Conservation (phyloP, 2,113 vertebrate genomes). For the Amphilophus citrinellus region DNA sequence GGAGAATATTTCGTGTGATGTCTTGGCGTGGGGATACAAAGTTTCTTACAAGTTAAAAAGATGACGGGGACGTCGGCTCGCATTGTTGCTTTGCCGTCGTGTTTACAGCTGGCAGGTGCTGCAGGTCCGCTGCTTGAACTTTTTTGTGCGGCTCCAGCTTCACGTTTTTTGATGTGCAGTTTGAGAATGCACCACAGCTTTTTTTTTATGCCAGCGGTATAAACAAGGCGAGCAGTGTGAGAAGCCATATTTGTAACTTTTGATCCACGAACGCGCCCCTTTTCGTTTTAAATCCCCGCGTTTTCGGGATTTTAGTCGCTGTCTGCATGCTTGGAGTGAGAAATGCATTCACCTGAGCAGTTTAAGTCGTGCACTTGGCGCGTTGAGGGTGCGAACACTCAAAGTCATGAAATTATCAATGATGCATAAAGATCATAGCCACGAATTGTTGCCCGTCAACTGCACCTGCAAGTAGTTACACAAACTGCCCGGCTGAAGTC, state of each 20-base stretch:
- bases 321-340: not conserved
- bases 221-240: constrained; percentile 87
- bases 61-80: constrained; percentile 40
- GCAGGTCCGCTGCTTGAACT: constrained; percentile 55
- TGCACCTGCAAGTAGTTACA: not conserved
- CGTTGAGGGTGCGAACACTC: constrained; percentile 55
- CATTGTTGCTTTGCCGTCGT: constrained; percentile 35
- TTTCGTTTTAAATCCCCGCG: constrained; percentile 56
- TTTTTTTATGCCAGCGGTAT: constrained; percentile 66
- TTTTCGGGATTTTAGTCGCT: not conserved
- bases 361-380: constrained; percentile 47
- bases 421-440: constrained; percentile 47
- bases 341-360: not conserved
- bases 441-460: not conserved
- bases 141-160: constrained; percentile 37
- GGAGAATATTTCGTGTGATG: constrained; percentile 70
- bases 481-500: not conserved
- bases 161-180: constrained; percentile 43
- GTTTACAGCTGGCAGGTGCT: constrained; percentile 36
- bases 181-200: constrained; percentile 59
- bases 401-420: constrained; percentile 58
- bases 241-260: constrained; percentile 97
- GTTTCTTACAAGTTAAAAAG: constrained; percentile 71
- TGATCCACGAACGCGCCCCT: constrained; percentile 89
- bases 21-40: constrained; percentile 69